Conservation (phyloP, 2,113 vertebrate species). For the Mormoops blainvillei region DNA sequence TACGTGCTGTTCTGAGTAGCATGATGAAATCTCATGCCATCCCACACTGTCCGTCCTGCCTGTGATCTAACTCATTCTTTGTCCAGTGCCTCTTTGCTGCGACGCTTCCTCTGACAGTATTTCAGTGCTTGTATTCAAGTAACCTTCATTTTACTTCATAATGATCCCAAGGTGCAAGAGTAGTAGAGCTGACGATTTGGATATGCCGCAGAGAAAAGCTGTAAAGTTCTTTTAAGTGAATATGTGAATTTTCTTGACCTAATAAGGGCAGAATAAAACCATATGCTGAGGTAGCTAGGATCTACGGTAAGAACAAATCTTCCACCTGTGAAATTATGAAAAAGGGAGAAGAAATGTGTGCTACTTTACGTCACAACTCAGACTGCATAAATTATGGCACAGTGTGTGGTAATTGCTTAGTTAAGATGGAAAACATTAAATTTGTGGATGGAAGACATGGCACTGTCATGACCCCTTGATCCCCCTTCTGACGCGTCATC, state of each 20-base stretch:
- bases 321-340: neutral
- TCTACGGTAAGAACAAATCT: neutral
- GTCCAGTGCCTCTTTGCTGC: neutral
- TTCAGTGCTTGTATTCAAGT: neutral
- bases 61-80: neutral
- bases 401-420: neutral
- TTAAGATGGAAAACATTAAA: neutral
- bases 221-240: neutral
- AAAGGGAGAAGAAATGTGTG: neutral
- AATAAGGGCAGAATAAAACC: neutral
- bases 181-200: neutral
- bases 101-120: neutral
- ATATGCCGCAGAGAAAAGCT: neutral
- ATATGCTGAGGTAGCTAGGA: neutral
- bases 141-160: too few relatives aligned
- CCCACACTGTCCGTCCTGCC: neutral
- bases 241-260: neutral
- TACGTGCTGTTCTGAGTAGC: neutral
- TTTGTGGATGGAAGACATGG: neutral
- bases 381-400: neutral
- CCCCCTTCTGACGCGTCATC: neutral
- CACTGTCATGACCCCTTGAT: neutral
- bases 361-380: neutral
- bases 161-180: neutral
- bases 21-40: neutral